A percentile compares a stretch with the other conserved stretches of the same genome.
These are phyloP conservation scores for Homalodisca vitripennis DNA, from an alignment of 1,140 invertebrate genomes.

Conservation along the genomic window DNA sequence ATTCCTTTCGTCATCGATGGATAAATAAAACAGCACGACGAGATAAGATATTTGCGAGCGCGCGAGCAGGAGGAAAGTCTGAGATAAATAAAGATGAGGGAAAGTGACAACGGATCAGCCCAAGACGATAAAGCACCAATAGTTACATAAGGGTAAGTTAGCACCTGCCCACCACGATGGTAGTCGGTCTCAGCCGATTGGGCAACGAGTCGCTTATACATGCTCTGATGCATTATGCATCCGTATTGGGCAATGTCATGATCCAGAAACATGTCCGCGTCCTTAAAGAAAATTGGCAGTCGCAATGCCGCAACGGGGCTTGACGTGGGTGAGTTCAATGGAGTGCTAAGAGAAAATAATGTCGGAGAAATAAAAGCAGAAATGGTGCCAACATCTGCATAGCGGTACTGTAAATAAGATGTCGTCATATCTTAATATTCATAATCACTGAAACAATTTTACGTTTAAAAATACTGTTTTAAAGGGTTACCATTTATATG, in stretches of 20 bases:
- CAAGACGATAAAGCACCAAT: neutral
- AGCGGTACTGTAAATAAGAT: too few species aligned
- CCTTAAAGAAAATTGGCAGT: neutral
- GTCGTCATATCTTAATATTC: too few species aligned
- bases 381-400: too few species aligned
- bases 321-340: too few species aligned
- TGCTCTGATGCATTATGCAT: constrained; percentile 21
- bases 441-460: too few species aligned
- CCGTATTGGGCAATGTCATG: constrained; percentile 7
- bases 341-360: too few species aligned
- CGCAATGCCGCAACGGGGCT: neutral
- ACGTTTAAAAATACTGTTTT: too few species aligned
- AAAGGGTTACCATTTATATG: too few species aligned
- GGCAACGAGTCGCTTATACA: constrained; percentile 13
- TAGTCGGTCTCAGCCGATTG: neutral
- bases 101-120: neutral
- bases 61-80: neutral
- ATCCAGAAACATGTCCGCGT: neutral
- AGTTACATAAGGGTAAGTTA: neutral
- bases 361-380: too few species aligned
- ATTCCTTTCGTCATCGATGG: too few species aligned
- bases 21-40: too few species aligned
- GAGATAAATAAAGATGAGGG: constrained; percentile 4
- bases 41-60: too few species aligned
- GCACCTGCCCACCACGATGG: constrained; percentile 11